phyloP scores from a whole-genome alignment of 2,888 invertebrate species.

The Lydus trimaculatus region DNA sequence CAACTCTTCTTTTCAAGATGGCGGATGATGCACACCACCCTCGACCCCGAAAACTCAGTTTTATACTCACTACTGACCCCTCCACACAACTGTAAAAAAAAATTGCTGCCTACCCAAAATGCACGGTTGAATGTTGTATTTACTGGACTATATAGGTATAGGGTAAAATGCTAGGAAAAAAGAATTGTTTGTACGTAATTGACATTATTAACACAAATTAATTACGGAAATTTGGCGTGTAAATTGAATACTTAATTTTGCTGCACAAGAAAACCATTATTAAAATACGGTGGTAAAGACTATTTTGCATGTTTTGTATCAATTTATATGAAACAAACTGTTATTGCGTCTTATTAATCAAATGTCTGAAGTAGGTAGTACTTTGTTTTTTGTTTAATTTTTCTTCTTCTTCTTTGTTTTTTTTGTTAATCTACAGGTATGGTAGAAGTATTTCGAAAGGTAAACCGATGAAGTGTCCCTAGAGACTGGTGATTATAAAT shows the following conservation, averaged over 20 bases:
- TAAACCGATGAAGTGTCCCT: constrained; percentile 29
- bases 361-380: not conserved
- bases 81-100: no score
- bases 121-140: not conserved
- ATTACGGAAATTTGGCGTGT: not conserved
- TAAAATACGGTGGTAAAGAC: not conserved
- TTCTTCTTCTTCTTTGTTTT: not conserved
- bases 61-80: no score
- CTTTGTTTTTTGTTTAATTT: not conserved
- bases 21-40: no score
- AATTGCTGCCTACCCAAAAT: no score
- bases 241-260: not conserved
- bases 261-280: not conserved
- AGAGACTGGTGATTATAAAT: constrained; percentile 38
- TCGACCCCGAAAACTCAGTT: no score
- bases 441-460: constrained; percentile 21
- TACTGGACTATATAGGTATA: no score
- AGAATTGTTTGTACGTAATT: not conserved
- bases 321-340: not conserved
- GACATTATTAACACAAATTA: not conserved
- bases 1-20: no score
- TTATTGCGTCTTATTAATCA: not conserved
- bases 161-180: no score
- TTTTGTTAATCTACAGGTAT: not conserved
- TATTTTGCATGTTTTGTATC: not conserved